Base-by-base conservation (phyloP, 2,797 vertebrate species). In the Chelon auratus region DNA sequence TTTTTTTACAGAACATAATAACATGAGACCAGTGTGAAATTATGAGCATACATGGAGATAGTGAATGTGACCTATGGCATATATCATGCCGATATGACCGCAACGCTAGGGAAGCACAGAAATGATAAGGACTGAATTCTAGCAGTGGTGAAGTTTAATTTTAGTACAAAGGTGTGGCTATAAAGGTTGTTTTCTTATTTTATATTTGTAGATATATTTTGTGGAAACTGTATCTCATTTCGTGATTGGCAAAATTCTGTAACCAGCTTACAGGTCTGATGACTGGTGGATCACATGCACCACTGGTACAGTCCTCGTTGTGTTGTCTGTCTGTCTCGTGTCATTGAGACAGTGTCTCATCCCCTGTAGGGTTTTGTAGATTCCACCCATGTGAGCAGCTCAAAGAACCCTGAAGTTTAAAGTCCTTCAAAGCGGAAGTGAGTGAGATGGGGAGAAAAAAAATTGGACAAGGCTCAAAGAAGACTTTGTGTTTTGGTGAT, bases 391-490 rank as follows among this genome's bases (percentile, higher is more conserved):
- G 89, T 88, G 90, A 93, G 92, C 92, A 80, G 83, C 94, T 96
- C 84, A 95, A 95, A 96, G 95, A 95, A 91, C 93, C 93, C 84
- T 93, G 91, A 95, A 95, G 95, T 96, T 93, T 88, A 85, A 93
- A 92, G 93, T 92, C 93, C 94, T 80, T 86, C 93, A 95, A 95
- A 93, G 95, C 91, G 96, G 97, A 97, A 97, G 95, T 95, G 89
- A 87, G 86, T 37, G 56, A 83, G 82, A 75, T 68, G 72, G 59
- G 56, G 50, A 37, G 52, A 37, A 20, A 43, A 9, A 86, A 88
- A 92, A 62, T 94, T 95, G 93, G 93, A 92, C 78, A 36, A 45
- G 89, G 87, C 94, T 96, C 93, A 97, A 97, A 96, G 95, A 93
- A 86, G 93, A 95, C 94, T 96, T 97, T 97, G 96, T 92, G 75